phyloP scores from a whole-genome alignment of 2,113 vertebrate genomes.

The Nothobranchius kuhntae region DNA sequence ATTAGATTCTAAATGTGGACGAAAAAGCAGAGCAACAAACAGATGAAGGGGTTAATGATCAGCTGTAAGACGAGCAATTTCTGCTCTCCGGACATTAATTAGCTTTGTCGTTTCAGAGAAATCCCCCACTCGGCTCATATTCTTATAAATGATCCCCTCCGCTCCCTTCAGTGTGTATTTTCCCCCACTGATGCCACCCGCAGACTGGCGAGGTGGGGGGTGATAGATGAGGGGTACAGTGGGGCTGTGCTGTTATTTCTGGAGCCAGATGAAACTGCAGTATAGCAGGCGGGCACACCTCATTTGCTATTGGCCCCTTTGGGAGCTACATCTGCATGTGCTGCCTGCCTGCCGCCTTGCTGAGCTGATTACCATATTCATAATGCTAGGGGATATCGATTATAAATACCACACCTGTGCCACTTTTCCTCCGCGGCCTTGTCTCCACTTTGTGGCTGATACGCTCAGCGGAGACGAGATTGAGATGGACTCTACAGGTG shows the following conservation, averaged over 20 bases:
- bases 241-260: conserved; percentile 69
- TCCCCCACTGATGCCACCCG: conserved; percentile 55
- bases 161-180: conserved; percentile 48
- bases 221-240: conserved; percentile 69
- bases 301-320: conserved; percentile 71
- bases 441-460: conserved; percentile 16
- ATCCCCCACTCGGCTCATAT: conserved; percentile 51
- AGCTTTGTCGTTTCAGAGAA: conserved; percentile 64
- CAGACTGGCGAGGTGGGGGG: conserved; percentile 36
- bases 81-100: conserved; percentile 64
- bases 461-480: conserved; percentile 24
- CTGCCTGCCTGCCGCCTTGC: conserved; percentile 59
- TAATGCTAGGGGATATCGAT: conserved; percentile 67
- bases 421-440: conserved; percentile 38
- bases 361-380: conserved; percentile 75
- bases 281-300: conserved; percentile 67
- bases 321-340: conserved; percentile 69
- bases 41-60: conserved; percentile 59
- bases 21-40: conserved; percentile 33
- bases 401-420: conserved; percentile 74
- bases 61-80: conserved; percentile 57
- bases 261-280: conserved; percentile 72
- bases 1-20: conserved; percentile 12
- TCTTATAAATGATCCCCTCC: conserved; percentile 65
- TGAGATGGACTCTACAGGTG: conserved; percentile 30